Base-by-base conservation (phyloP, 2,888 invertebrate species). In the Cryptophagus acutangulus region DNA sequence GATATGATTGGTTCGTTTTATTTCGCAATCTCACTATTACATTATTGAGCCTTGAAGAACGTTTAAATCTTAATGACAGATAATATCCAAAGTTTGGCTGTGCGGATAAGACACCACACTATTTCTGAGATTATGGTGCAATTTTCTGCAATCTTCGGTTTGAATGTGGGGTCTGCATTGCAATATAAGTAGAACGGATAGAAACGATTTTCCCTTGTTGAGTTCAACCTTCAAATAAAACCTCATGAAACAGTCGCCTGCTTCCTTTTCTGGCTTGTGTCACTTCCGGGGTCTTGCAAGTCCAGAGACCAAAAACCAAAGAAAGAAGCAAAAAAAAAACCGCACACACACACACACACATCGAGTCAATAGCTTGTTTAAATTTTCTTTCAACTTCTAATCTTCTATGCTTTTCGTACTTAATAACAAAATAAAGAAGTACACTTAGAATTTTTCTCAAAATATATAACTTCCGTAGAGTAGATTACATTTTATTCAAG, bases 191-290 rank as follows among this genome's bases (percentile, higher is more conserved):
- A 54, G 57, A 57, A 54, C 57, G 58, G 55, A 59, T 57, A 57
- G 56, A 51, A 60, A 52, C 60, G 60, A 62, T 61, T 59, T 54
- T 56, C 53, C 57, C 54, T 58, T 58, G 58, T 58, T 57, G 57
- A 55, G 54, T 57, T 57, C 57, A 52, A 52, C 54, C 58, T 58
- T 57, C 58, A 54, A 58, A 61, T 61, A 56, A 61, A 59, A 59
- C 57, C 59, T 55, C 58, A 52, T 54, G 57, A 54, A 60, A 59
- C 54, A 58, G 57, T 55, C 58, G 54, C 49, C 52, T 52, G 49
- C 57, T 58, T 60, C 58, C 61, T 57, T 59, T 57, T 57, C 56
- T 57, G 56, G 53, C 55, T 52, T 55, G 55, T 59, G 58, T 57
- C 55, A 58, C 58, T 59, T 59, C 61, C 61, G 24, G n/a, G n/a